phyloP scores from a whole-genome alignment of 1,140 invertebrate genomes.

The Mycetomoellerius zeteki region DNA sequence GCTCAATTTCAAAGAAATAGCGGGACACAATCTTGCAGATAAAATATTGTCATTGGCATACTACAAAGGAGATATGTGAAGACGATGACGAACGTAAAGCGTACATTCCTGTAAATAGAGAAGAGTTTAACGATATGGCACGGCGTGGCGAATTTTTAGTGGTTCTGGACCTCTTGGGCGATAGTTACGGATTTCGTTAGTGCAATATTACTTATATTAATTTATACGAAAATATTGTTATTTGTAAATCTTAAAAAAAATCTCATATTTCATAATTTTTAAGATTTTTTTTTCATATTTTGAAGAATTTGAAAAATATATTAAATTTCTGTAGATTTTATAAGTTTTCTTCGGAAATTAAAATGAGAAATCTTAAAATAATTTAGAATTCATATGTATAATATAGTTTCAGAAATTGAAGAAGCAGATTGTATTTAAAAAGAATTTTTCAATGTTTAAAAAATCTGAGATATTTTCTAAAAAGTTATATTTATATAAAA shows the following conservation, averaged over 20 bases:
- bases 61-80: conserved; percentile 70
- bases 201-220: conserved; percentile 8
- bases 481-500: neutral
- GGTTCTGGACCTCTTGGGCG: conserved; percentile 76
- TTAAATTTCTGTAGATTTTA: neutral
- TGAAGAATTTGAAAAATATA: neutral
- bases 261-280: neutral
- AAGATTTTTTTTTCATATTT: neutral
- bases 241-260: neutral
- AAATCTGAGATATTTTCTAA: no score
- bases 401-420: neutral
- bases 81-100: conserved; percentile 59
- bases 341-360: neutral
- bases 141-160: conserved; percentile 78
- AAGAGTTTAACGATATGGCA: conserved; percentile 75
- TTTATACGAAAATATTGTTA: neutral
- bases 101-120: conserved; percentile 72
- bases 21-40: conserved; percentile 59
- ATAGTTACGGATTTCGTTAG: conserved; percentile 82
- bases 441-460: no score
- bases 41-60: conserved; percentile 77
- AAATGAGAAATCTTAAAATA: neutral
- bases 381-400: neutral
- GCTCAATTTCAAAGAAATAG: neutral
- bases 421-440: neutral